These are phyloP conservation scores for Holocentrus rufus DNA, from an alignment of 2,797 vertebrate genomes.

Conservation along the genomic window DNA sequence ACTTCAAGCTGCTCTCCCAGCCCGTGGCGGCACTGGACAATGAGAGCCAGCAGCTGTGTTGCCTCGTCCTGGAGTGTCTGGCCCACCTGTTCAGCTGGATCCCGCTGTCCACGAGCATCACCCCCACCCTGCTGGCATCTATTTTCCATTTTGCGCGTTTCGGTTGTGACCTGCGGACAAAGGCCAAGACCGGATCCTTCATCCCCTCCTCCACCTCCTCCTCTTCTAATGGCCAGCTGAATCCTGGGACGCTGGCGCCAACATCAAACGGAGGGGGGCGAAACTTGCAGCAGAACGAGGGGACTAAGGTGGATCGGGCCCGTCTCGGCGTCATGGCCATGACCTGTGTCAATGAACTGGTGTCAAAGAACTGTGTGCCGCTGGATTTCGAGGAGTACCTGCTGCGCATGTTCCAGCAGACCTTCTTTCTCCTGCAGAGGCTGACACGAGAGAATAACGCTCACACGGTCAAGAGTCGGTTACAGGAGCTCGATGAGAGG, in stretches of 20 bases:
- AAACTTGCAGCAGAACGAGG: conserved; percentile 65
- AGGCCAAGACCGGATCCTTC: conserved; percentile 74
- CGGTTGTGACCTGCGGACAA: conserved; percentile 89
- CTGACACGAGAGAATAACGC: conserved; percentile 92
- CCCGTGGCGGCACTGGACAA: conserved; percentile 90
- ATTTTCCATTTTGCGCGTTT: conserved; percentile 98
- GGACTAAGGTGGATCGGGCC: conserved; percentile 85
- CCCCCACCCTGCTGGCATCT: conserved; percentile 94
- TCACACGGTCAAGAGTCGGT: conserved; percentile 90
- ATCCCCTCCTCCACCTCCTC: conserved; percentile 71
- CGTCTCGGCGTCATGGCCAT: conserved; percentile 94
- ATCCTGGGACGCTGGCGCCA: conserved; percentile 61
- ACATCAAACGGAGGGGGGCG: conserved; percentile 77
- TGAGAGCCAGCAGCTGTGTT: conserved; percentile 93
- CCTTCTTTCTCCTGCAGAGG: conserved; percentile 98
- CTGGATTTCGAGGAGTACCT: conserved; percentile 98
- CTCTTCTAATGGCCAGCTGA: conserved; percentile 74
- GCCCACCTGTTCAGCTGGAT: conserved; percentile 99
- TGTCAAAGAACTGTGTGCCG: conserved; percentile 99
- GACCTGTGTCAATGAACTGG: conserved; percentile 98
- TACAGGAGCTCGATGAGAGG: conserved; percentile 98
- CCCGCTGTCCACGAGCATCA: conserved; percentile 95
- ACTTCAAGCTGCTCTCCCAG: conserved; percentile 90
- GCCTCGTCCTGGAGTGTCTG: conserved; percentile 94
- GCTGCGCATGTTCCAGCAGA: conserved; percentile 98